A percentile compares a stretch with the other conserved stretches of the same genome.
phyloP scores from a whole-genome alignment of 2,113 vertebrate species.

The Cryptomyrus ogoouensis region DNA sequence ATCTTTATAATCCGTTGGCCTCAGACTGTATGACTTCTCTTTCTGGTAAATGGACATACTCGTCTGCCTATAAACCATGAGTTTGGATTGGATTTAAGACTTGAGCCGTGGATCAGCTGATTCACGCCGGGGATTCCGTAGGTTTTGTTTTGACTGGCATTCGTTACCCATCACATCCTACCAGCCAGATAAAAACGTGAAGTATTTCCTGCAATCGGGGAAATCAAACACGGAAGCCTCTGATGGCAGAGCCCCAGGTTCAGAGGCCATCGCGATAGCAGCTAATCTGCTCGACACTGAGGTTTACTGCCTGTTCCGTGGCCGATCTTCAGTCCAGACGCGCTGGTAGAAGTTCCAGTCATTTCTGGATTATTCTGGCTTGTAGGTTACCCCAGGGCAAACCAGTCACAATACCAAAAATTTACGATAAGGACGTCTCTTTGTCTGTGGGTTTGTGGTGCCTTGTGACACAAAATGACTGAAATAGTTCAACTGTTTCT shows the following conservation, averaged over 20 bases:
- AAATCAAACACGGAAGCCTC: background rate
- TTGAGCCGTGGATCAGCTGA: background rate
- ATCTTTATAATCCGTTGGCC: background rate
- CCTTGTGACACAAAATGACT: background rate
- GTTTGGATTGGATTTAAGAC: background rate
- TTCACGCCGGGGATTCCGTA: background rate
- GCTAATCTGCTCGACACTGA: background rate
- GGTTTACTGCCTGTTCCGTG: background rate
- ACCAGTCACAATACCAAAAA: background rate
- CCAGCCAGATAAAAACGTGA: background rate
- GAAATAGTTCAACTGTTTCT: background rate
- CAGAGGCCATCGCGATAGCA: background rate
- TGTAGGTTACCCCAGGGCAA: background rate
- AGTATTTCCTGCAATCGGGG: background rate
- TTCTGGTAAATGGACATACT: background rate
- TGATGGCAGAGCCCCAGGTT: background rate
- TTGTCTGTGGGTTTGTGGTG: background rate
- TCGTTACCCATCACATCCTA: background rate
- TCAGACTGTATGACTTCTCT: background rate
- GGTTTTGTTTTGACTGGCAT: background rate
- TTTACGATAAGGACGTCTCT: background rate
- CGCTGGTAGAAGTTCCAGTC: background rate
- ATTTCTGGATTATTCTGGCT: slow-evolving; percentile 1
- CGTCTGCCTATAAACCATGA: background rate
- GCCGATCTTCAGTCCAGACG: background rate